Evolutionary conservation across 2,888 invertebrate species (phyloP).

Genomic region (Phalera bucephala): DNA sequence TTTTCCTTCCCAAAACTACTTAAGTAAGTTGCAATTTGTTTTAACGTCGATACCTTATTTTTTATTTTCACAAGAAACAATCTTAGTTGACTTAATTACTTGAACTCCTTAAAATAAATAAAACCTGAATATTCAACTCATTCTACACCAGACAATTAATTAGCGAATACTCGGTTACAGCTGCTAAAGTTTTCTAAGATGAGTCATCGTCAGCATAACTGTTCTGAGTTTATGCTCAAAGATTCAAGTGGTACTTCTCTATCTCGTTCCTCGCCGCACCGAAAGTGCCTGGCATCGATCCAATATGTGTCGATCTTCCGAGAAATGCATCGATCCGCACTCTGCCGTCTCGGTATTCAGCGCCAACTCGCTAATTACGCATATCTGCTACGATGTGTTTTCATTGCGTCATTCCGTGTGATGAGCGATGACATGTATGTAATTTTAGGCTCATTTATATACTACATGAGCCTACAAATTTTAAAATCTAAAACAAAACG

Average conservation of each 20-base stretch:
- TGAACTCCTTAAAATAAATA: no score
- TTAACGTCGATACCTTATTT: slow-evolving; percentile 1
- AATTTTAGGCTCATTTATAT: slow-evolving; percentile 32
- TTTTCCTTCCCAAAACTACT: slow-evolving; percentile 14
- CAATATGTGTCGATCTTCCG: slow-evolving; percentile 63
- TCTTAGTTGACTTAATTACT: no score
- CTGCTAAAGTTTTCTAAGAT: slow-evolving; percentile 25
- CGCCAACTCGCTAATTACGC: slow-evolving; percentile 56
- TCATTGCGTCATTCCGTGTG: slow-evolving; percentile 35
- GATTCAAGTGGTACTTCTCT: slow-evolving; percentile 50
- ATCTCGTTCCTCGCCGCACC: slow-evolving; percentile 35
- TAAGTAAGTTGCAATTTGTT: slow-evolving; percentile 13
- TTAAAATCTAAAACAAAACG: slow-evolving; percentile 25
- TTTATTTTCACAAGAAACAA: background rate
- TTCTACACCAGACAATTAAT: background rate
- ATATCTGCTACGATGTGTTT: slow-evolving; percentile 37
- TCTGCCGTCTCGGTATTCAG: slow-evolving; percentile 36
- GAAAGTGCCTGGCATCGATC: slow-evolving; percentile 63
- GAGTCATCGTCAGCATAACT: slow-evolving; percentile 37
- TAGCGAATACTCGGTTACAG: slow-evolving; percentile 6
- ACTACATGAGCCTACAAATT: slow-evolving; percentile 22
- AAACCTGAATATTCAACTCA: background rate
- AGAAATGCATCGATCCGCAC: slow-evolving; percentile 63
- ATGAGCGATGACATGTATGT: slow-evolving; percentile 23
- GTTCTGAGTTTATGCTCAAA: slow-evolving; percentile 39